Base-by-base conservation (phyloP, 2,888 invertebrate species). In the Conistra vaccinii region DNA sequence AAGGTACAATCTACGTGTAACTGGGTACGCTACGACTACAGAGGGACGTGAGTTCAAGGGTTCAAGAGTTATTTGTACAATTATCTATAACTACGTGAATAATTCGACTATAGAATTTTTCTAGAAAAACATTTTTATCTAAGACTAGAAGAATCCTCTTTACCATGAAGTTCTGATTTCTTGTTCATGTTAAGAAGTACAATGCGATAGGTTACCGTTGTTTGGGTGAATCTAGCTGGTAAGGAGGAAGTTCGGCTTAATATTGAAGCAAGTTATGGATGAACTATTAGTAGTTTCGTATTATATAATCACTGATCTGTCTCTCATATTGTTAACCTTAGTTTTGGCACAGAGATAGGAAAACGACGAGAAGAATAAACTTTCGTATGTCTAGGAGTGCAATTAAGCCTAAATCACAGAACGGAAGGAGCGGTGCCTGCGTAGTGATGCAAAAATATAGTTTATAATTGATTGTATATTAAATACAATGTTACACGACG, bases 31-130 rank as follows among this genome's bases (percentile, higher is more conserved):
- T 92, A 94, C 87, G 81, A 90, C 95, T 96, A 95, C 92, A 86
- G 92, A 93, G 93, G 96, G 96, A 96, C 96, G 96, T 95, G 95
- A 95, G 94, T 93, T 94, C 93, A 95, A 96, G 96, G 95, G 96
- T 91, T 95, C 76, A 89, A 93, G 90, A 92, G 88, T 92, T 84
- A 92, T 94, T 95, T 95, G 91, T 95, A 95, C 95, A 95, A 91
- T 93, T 93, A 88, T 89, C 93, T 95, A 94, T 86, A 89, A 81
- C 89, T 93, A 91, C 85, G 65, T 81, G 82, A 86, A 86, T 90
- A 91, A 83, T 90, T 92, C 88, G 80, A 89, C 90, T 92, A 93
- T 90, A 94, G 91, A 93, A 87, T 92, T 93, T 84, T 89, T 89
- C 93, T 94, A 94, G 88, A 90, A 90, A 88, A 88, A 81, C 85